Base-by-base conservation (phyloP, 1,140 invertebrate species). In the Drosophila paulistorum region DNA sequence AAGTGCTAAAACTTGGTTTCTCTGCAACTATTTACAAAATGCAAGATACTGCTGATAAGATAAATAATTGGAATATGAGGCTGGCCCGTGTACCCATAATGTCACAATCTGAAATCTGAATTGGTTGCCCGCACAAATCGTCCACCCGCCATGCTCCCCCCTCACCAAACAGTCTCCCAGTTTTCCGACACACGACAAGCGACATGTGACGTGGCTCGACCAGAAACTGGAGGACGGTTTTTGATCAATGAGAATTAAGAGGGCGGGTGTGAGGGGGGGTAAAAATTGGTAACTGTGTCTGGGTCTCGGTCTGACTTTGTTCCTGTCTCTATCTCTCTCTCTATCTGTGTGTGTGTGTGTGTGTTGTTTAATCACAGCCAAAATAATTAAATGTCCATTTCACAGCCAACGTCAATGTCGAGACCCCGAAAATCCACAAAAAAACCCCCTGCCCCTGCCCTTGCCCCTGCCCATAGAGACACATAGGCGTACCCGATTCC, bases 341-440 rank as follows among this genome's bases (percentile, higher is more conserved):
- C 61, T 51, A 42, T 72, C 65, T 48, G 54, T 63, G 17, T 14
- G 0, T 20, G 33, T 64, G 65, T 58, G 62, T 72, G 68, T 86
- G 71, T 77, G 84, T 78, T 87, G 83, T 81, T 87, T 87, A 84
- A 87, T 87, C 84, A 89, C 81, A 66, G 77, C 86, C 45, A 51
- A 86, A 91, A 90, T 91, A 91, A 91, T 91, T 91, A 91, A 91
- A 91, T 91, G 90, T 89, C 90, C 74, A 91, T 91, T 91, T 91
- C 81, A 81, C 73, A 74, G 90, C 68, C 81, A 63, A 71, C 76
- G 76, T 69, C 66, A 74, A 69, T 80, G 68, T 81, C 70, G 33
- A 30, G 11, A 55, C 39, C 35, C 42, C 59, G 17, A 6, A 57
- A 41, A 33, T n/a, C 20, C 39, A 48, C 33, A 45, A 39, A 30